Base-by-base conservation (phyloP, 30 jellyfish, hydroid and myxozoan genomes). In the Mastigias papua region DNA sequence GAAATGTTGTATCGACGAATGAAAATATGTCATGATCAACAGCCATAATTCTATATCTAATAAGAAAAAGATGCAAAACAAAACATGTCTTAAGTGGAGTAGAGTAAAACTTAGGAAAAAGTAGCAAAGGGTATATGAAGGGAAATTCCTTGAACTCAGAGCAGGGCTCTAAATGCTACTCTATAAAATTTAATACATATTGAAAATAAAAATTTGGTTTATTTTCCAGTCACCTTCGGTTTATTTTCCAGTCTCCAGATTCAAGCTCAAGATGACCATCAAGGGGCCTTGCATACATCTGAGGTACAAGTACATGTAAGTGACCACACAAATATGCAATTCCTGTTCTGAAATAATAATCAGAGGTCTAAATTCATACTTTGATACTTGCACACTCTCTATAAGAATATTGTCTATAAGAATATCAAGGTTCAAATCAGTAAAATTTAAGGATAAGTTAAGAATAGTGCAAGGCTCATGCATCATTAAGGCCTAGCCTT, bases 181-280 rank as follows among this genome's bases (percentile, higher is more conserved):
- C n/a, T 7, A 22, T 60, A 21, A 60, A 3, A 7, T 3, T 21
- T 21, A 60, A 4, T 20, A 37, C 54, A 3, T 37, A 11, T 37
- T 37, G 54, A 3, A 3, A 37, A 3, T 37, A 6, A 37, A 6
- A 37, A 37, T 37, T 37, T 6, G 11, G n/a, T n/a, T n/a, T n/a
- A n/a, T n/a, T 37, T 37, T 37, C 54, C 6, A 11, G 54, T 37
- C 54, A 94, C 98, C 91, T 89, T 64, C 97, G 78, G 61, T 63
- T 89, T 31, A 82, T 92, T 67, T 94, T 89, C 98, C 98, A 94
- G 84, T 94, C 98, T 46, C 98, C 97, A 29, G 81, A 79, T 82
- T 94, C 98, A 25, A 94, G 82, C 70, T 94, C 98, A 69, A 84
- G 87, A 64, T 81, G 92, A 22, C 98, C 98, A 22, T 94, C 87